Conservation (phyloP, 2,113 vertebrate genomes). For the Cavia aperea region DNA sequence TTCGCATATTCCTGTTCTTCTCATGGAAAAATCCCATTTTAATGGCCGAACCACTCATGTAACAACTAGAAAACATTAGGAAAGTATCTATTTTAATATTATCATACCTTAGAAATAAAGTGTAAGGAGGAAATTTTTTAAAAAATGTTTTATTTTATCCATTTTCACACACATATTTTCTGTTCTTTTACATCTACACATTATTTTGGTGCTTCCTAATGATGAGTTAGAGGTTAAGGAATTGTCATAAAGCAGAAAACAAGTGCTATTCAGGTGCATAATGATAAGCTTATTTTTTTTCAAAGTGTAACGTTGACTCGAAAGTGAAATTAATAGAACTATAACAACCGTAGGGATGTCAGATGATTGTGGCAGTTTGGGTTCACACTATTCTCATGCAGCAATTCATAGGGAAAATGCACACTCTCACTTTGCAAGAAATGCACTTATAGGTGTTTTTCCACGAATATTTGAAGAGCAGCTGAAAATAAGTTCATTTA, state of each 20-base stretch:
- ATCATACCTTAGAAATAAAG: neutral
- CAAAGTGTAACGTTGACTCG: constrained; percentile 37
- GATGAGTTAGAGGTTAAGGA: constrained; percentile 55
- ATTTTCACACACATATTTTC: constrained; percentile 54
- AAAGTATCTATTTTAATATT: neutral
- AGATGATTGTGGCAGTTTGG: neutral
- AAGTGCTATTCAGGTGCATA: neutral
- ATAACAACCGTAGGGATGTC: neutral
- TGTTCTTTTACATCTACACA: constrained; percentile 53
- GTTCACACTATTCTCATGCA: neutral
- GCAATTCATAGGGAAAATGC: neutral
- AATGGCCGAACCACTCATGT: neutral
- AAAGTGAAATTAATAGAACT: constrained; percentile 29
- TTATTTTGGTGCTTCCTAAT: constrained; percentile 59
- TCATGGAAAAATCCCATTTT: neutral
- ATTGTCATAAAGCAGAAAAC: constrained; percentile 63
- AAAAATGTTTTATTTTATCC: constrained; percentile 60
- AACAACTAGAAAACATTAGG: neutral
- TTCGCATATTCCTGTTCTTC: constrained; percentile 27
- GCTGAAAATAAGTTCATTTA: neutral
- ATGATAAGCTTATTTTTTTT: constrained; percentile 56
- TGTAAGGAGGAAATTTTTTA: neutral
- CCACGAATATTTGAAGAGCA: neutral
- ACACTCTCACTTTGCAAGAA: neutral
- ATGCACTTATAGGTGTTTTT: neutral